Evolutionary conservation across 2,888 invertebrate genomes (phyloP).

Genomic region (Philaethria dido): DNA sequence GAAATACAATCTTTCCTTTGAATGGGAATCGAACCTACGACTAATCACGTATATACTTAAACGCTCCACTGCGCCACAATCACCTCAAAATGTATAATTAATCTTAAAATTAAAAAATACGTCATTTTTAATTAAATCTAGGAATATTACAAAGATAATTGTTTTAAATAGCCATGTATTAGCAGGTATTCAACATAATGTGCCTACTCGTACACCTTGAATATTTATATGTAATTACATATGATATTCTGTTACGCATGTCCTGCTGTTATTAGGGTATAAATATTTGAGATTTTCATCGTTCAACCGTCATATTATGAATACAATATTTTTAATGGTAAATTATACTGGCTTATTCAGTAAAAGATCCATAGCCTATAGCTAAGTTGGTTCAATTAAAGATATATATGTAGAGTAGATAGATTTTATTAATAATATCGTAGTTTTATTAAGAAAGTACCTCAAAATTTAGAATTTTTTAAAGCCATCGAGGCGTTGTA

Average conservation of each 20-base stretch:
- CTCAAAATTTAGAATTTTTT: too few species aligned
- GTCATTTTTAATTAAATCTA: neutral
- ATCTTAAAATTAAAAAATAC: neutral
- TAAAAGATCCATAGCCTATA: too few species aligned
- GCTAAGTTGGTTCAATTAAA: too few species aligned
- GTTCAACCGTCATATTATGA: conserved; percentile 21
- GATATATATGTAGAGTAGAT: too few species aligned
- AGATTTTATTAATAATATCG: too few species aligned
- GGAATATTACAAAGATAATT: conserved; percentile 7
- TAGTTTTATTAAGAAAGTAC: too few species aligned
- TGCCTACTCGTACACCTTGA: conserved; percentile 16
- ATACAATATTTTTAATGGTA: conserved; percentile 7
- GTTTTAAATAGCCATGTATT: conserved; percentile 23
- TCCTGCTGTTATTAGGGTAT: conserved; percentile 41
- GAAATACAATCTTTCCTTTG: too few species aligned
- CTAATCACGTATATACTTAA: too few species aligned
- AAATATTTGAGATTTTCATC: conserved; percentile 41
- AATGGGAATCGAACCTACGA: too few species aligned
- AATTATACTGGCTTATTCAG: neutral
- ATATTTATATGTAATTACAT: conserved; percentile 34
- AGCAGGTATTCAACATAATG: conserved; percentile 16
- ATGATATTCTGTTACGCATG: conserved; percentile 8
- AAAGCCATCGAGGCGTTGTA: too few species aligned
- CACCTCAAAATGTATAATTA: too few species aligned
- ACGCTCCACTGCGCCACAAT: too few species aligned